Conservation (phyloP, 2,797 vertebrate species). For the Takifugu ocellatus region DNA sequence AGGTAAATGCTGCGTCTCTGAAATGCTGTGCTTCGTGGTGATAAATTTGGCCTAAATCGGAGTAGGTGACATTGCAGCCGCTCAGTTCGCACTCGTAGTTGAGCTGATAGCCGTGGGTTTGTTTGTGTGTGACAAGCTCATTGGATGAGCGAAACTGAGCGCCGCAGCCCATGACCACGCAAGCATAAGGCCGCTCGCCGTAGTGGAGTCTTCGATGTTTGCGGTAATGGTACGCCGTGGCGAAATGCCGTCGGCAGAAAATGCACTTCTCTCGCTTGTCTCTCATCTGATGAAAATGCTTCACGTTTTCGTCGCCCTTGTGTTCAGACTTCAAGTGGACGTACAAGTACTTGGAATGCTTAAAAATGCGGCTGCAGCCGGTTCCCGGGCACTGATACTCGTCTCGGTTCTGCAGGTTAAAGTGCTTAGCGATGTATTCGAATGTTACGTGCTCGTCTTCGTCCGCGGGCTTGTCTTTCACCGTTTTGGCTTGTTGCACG, state of each 20-base stretch:
- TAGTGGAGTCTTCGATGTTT: constrained; percentile 87
- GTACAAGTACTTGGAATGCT: constrained; percentile 95
- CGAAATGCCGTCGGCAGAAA: constrained; percentile 91
- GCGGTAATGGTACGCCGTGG: constrained; percentile 87
- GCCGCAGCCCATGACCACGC: constrained; percentile 87
- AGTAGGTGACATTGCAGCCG: constrained; percentile 91
- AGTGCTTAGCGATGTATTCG: constrained; percentile 84
- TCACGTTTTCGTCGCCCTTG: constrained; percentile 87
- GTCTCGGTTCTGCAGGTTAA: constrained; percentile 89
- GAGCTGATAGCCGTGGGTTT: constrained; percentile 86
- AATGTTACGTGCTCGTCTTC: constrained; percentile 85
- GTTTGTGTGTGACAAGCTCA: constrained; percentile 92
- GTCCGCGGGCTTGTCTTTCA: constrained; percentile 59
- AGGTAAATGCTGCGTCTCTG: constrained; percentile 91
- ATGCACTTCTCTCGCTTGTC: constrained; percentile 92
- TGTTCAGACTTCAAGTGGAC: constrained; percentile 95
- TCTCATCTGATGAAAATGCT: constrained; percentile 91
- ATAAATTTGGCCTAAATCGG: constrained; percentile 92
- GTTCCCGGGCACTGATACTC: constrained; percentile 92
- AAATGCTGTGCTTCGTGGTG: constrained; percentile 98
- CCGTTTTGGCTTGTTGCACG: constrained; percentile 66
- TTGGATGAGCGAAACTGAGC: constrained; percentile 85
- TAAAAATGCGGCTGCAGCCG: constrained; percentile 86
- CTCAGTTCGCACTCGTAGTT: constrained; percentile 90
- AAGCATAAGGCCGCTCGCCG: constrained; percentile 86